phyloP scores from a whole-genome alignment of 2,888 invertebrate genomes.

The Priocnemis perturbator region DNA sequence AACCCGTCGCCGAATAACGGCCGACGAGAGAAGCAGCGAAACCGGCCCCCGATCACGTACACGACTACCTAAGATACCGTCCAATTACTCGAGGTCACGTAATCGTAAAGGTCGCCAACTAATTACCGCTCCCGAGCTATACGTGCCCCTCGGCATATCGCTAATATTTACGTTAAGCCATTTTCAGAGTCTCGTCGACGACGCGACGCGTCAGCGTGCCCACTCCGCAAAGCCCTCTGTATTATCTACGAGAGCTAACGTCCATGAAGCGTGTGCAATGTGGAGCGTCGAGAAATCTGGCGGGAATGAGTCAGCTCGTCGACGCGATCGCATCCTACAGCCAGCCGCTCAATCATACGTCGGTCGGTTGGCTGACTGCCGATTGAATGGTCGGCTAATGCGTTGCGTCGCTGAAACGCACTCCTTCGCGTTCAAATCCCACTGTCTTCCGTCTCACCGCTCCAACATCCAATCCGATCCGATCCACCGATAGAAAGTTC shows the following conservation, averaged over 20 bases:
- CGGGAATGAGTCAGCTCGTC: constrained; percentile 31
- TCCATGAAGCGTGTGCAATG: too few relatives aligned
- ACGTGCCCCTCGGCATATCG: not conserved
- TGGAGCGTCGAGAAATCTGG: not conserved
- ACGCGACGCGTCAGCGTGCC: not conserved
- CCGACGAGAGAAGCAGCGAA: constrained; percentile 5
- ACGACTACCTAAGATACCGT: constrained; percentile 7
- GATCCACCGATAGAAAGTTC: constrained; percentile 52
- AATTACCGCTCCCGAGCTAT: constrained; percentile 7
- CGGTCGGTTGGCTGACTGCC: constrained; percentile 20
- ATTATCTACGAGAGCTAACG: too few relatives aligned
- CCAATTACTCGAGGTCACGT: constrained; percentile 19
- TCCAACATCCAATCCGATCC: too few relatives aligned
- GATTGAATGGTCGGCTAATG: constrained; percentile 10
- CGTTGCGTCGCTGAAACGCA: constrained; percentile 17
- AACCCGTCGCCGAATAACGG: constrained; percentile 19
- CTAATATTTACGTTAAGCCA: not conserved
- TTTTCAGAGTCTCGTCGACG: not conserved
- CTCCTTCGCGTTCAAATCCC: constrained; percentile 48
- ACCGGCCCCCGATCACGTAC: not conserved
- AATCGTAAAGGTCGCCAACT: constrained; percentile 25
- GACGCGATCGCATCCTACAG: constrained; percentile 7
- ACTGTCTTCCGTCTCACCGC: constrained; percentile 41
- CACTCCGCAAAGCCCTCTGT: not conserved
- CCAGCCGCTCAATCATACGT: constrained; percentile 25